Conservation (phyloP, 2,797 vertebrate species). For the Pyrocephalus nanus region DNA sequence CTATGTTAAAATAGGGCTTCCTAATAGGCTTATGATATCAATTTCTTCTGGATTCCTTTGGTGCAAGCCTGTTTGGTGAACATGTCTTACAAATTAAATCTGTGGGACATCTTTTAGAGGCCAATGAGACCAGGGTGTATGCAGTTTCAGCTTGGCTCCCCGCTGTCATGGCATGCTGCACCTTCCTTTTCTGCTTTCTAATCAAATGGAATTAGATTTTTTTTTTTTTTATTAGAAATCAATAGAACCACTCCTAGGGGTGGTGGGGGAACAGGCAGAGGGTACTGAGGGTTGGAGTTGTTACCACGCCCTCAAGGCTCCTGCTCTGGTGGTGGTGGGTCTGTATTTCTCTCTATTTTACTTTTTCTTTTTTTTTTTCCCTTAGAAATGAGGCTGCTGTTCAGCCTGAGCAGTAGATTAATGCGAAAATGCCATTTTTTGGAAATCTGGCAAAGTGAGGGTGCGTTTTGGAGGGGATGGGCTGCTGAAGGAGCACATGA, state of each 20-base stretch:
- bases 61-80: not conserved
- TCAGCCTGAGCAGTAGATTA: not conserved
- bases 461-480: not conserved
- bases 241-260: not conserved
- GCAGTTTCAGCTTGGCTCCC: not conserved
- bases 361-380: not conserved
- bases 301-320: not conserved
- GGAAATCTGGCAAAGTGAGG: not conserved
- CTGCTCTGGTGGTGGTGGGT: not conserved
- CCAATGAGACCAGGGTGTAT: rapidly evolving
- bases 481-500: not conserved
- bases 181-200: not conserved
- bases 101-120: not conserved
- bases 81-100: not conserved
- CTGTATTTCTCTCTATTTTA: not conserved
- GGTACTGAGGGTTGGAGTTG: not conserved
- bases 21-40: not conserved
- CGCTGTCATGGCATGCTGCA: rapidly evolving
- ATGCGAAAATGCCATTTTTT: not conserved
- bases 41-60: not conserved
- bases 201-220: rapidly evolving
- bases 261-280: not conserved
- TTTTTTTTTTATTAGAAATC: not conserved
- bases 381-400: not conserved
- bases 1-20: not conserved